Conservation (phyloP, 2,888 invertebrate species). For the Athripsodes cinereus region DNA sequence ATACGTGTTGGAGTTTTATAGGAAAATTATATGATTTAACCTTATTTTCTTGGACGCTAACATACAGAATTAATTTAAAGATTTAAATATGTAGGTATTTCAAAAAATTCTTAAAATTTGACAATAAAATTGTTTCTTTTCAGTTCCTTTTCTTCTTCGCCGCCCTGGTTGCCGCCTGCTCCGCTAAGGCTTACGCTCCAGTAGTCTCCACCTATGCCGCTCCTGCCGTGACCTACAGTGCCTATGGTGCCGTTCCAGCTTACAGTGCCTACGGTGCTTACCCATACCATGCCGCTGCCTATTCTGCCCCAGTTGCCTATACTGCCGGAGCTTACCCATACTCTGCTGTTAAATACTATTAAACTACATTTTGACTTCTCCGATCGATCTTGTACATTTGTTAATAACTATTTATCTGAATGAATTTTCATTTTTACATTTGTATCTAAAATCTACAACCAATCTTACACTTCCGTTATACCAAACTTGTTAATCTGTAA, state of each 20-base stretch:
- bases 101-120: no score
- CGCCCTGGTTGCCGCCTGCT: conserved; percentile 48
- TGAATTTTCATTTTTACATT: neutral
- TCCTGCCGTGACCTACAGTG: conserved; percentile 30
- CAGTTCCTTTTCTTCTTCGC: conserved; percentile 38
- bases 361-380: neutral
- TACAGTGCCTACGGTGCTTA: conserved; percentile 31
- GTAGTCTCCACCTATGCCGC: conserved; percentile 32
- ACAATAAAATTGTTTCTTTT: conserved; percentile 30
- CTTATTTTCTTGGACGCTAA: no score
- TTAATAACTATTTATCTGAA: neutral
- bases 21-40: no score
- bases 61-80: no score
- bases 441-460: neutral
- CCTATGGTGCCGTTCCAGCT: conserved; percentile 32
- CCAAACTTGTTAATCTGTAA: no score
- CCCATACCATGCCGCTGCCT: conserved; percentile 31
- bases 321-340: conserved; percentile 29
- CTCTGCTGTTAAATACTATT: conserved; percentile 29
- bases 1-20: no score
- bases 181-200: conserved; percentile 48
- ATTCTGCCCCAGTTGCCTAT: conserved; percentile 31
- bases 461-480: neutral
- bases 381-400: neutral
- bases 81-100: no score